These are phyloP conservation scores for Strongylocentrotus purpuratus DNA, from an alignment of 35 echinoderm and acorn worm species.

Conservation along the genomic window DNA sequence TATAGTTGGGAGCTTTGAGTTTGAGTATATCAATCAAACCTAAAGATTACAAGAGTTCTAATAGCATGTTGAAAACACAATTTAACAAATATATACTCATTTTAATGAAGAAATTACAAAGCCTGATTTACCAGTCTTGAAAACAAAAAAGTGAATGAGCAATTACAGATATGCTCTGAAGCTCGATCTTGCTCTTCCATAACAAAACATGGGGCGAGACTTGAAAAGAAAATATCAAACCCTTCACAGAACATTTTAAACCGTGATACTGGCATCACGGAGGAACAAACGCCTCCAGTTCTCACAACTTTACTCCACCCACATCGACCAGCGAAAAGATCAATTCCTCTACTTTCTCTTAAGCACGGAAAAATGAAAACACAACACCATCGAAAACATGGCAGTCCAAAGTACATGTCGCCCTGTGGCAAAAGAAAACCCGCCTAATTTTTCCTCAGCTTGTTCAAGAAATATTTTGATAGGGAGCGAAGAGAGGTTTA, in stretches of 20 bases:
- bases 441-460: not conserved
- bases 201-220: too few species aligned
- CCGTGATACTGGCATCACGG: not conserved
- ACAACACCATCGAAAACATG: not conserved
- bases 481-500: not conserved
- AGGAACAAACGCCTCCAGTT: not conserved
- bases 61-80: too few species aligned
- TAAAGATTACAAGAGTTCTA: too few species aligned
- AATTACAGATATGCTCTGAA: too few species aligned
- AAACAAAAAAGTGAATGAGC: too few species aligned
- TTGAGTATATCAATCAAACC: too few species aligned
- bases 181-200: too few species aligned
- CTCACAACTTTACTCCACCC: not conserved
- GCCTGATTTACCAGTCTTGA: too few species aligned
- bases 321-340: too few species aligned
- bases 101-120: too few species aligned
- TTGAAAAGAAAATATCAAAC: not conserved
- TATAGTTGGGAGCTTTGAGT: too few species aligned
- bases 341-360: not conserved
- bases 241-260: not conserved
- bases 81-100: too few species aligned
- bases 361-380: not conserved
- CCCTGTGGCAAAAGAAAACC: not conserved
- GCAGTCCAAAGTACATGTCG: constrained; percentile 26
- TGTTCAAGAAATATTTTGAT: constrained; percentile 45